phyloP scores from a whole-genome alignment of 1,140 invertebrate species.

The Homarus americanus region DNA sequence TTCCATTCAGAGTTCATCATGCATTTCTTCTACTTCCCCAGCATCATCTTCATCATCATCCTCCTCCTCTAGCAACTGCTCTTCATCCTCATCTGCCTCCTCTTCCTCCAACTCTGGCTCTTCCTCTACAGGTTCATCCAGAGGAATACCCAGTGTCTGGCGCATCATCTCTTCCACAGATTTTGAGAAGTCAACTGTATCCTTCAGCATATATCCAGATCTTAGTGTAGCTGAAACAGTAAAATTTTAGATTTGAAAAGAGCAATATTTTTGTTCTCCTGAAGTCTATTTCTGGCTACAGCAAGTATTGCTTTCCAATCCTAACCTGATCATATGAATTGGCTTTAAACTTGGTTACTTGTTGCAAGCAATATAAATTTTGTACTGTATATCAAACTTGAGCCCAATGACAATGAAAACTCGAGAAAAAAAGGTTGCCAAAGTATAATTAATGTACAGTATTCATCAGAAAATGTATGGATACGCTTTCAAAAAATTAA shows the following conservation, averaged over 20 bases:
- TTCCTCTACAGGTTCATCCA: conserved; percentile 84
- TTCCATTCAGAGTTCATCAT: conserved; percentile 65
- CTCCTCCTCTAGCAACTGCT: conserved; percentile 74
- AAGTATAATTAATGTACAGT: no score
- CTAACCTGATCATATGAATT: no score
- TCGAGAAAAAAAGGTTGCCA: no score
- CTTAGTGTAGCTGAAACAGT: conserved; percentile 87
- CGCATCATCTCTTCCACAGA: conserved; percentile 92
- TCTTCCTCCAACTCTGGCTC: conserved; percentile 75
- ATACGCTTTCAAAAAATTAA: no score
- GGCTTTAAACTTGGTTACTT: no score
- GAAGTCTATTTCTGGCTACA: no score
- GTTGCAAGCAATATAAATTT: no score
- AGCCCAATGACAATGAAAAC: no score
- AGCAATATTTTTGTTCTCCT: no score
- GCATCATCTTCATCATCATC: conserved; percentile 71
- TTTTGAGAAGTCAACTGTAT: conserved; percentile 91
- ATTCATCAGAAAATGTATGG: no score
- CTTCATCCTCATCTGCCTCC: conserved; percentile 75
- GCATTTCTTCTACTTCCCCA: conserved; percentile 69
- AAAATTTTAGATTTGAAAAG: conserved; percentile 19
- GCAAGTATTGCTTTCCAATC: no score
- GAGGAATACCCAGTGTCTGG: conserved; percentile 88
- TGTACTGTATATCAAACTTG: no score
- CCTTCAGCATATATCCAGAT: conserved; percentile 92